Percentiles rank a stretch among this genome's conserved stretches.
phyloP scores from a whole-genome alignment of 2,797 vertebrate species.

The Pygocentrus nattereri region DNA sequence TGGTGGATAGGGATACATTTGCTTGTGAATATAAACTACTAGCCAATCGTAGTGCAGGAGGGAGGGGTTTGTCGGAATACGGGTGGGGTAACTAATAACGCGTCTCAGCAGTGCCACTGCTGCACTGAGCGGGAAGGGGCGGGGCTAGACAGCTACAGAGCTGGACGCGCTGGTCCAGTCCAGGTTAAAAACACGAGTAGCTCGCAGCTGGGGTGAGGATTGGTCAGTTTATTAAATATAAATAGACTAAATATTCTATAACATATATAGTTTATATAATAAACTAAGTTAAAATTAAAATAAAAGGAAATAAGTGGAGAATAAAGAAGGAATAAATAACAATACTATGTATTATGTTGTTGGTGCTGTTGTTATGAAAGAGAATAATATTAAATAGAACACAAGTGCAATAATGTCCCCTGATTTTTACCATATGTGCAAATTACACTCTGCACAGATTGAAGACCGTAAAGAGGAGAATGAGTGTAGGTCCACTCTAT shows the following conservation, averaged over 20 bases:
- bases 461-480: too few relatives aligned
- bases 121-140: slow-evolving; percentile 55
- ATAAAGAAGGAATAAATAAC: neutral
- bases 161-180: neutral
- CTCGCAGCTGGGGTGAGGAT: neutral
- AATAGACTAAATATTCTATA: too few relatives aligned
- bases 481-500: neutral
- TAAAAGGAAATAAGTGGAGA: neutral
- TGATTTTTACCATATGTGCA: too few relatives aligned
- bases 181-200: neutral
- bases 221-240: neutral
- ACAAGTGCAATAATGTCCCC: too few relatives aligned
- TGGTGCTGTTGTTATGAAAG: too few relatives aligned
- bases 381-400: too few relatives aligned
- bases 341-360: too few relatives aligned
- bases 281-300: too few relatives aligned
- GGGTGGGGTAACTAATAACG: neutral
- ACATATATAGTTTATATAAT: too few relatives aligned
- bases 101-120: slow-evolving; percentile 35
- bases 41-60: neutral
- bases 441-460: too few relatives aligned
- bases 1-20: neutral
- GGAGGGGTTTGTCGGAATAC: neutral
- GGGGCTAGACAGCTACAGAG: slow-evolving; percentile 20
- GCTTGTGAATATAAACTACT: neutral